Evolutionary conservation across 2,888 invertebrate genomes (phyloP), one percentile per base, ranked within the genome.

Genomic region (Apamea sordens): DNA sequence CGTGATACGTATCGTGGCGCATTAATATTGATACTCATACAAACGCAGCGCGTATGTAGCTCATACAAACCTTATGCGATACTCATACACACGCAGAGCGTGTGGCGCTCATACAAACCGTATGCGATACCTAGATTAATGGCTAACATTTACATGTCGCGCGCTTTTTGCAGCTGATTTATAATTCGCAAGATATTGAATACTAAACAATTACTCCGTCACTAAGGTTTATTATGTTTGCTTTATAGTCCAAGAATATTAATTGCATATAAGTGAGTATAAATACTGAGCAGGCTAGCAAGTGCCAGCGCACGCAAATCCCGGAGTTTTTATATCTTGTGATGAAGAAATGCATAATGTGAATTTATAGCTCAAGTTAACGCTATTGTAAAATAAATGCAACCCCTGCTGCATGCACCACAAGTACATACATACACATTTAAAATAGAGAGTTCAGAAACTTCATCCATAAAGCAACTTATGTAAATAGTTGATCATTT

Each of bases 1-100:
- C 90, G 92, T 91, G 92, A 93, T 92, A 92, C 91, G 91, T 93
- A 92, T 92, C 92, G 90, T 91, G 89, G 86, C 90, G 87, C 83
- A 91, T 92, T 90, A 91, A 92, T 93, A 92, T 92, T 91, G 91
- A 92, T 92, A 89, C 82, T 86, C 84, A 85, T 85, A 88, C 85
- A 82, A 21, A 61, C 36, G 15, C 36, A 21, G 44, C 15, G 69
- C 21, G 83, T 61, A 64, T 47, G 68, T 79, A 28, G 53, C 83
- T 83, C 83, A 67, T 70, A 67, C 63, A 59, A 75, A 64, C 89
- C 86, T 79, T 87, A 86, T 86, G 88, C 79, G 91, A 92, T 92
- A 89, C 82, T 86, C 84, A 85, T 85, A 88, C 85, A 82, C n/a
- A 61, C 36, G 15, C 36, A 21, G 44, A 13, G 69, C 21, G 83